Conservation (phyloP, 1,140 invertebrate species). For the Reticulitermes speratus region DNA sequence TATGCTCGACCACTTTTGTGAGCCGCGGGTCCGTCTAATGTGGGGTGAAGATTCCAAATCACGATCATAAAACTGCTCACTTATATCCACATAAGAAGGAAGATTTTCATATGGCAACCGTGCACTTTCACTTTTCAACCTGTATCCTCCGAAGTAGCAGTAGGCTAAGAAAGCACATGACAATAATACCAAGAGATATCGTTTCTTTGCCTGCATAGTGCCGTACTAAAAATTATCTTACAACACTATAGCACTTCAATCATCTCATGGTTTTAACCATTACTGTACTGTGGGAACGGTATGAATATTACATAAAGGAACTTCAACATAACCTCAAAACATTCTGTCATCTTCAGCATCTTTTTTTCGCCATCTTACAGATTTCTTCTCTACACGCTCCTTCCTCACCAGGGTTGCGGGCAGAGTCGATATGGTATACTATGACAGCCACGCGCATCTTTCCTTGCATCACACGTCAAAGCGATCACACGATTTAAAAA, state of each 20-base stretch:
- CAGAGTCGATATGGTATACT: constrained; percentile 25
- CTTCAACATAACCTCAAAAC: constrained; percentile 25
- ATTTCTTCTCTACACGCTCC: constrained; percentile 7
- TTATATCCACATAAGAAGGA: constrained; percentile 37
- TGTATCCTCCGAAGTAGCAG: constrained; percentile 78
- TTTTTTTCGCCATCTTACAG: constrained; percentile 30
- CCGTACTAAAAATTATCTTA: neutral
- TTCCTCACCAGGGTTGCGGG: neutral
- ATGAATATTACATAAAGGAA: constrained; percentile 22
- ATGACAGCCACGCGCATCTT: constrained; percentile 25
- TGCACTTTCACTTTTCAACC: constrained; percentile 59
- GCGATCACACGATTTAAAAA: neutral
- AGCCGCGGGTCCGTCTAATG: constrained; percentile 34
- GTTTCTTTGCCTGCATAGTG: constrained; percentile 88
- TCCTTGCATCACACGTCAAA: neutral
- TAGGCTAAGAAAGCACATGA: constrained; percentile 80
- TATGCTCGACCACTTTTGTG: constrained; percentile 27
- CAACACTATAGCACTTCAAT: neutral
- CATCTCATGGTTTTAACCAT: constrained; percentile 9
- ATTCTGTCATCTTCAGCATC: constrained; percentile 14
- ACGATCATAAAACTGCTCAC: constrained; percentile 38
- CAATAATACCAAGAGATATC: constrained; percentile 79
- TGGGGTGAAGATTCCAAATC: constrained; percentile 40
- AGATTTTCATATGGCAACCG: constrained; percentile 34
- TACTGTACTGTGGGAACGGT: neutral